Conservation (phyloP, 2,797 vertebrate genomes). For the Cichlasoma orientale region DNA sequence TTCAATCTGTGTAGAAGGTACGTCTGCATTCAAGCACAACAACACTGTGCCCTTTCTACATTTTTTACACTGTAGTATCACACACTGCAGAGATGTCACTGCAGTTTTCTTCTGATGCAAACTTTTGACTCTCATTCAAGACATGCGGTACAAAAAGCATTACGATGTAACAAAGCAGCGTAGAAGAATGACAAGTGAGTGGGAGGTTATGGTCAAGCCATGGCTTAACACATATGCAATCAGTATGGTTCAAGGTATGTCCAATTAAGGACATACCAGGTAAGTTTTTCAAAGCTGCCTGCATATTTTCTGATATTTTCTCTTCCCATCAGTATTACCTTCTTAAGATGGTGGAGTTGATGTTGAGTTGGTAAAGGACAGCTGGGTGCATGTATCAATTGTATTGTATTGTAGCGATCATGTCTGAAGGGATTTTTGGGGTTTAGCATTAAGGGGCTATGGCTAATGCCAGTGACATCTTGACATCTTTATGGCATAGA, state of each 20-base stretch:
- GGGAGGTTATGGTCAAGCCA: conserved; percentile 2
- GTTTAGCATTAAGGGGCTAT: too few relatives aligned
- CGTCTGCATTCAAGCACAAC: neutral
- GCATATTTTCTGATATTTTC: neutral
- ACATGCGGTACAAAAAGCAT: neutral
- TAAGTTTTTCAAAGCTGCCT: neutral
- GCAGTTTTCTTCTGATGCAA: neutral
- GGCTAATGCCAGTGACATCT: too few relatives aligned
- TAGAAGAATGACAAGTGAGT: conserved; percentile 3
- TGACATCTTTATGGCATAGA: too few relatives aligned
- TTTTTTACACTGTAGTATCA: neutral
- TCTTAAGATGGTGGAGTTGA: neutral
- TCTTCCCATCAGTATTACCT: neutral
- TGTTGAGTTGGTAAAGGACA: conserved; percentile 45
- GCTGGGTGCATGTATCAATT: neutral
- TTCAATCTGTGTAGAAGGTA: neutral
- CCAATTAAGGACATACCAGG: neutral
- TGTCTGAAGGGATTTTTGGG: neutral
- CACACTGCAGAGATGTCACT: neutral
- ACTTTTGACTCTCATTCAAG: neutral
- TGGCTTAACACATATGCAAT: conserved; percentile 3
- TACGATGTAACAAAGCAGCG: conserved; percentile 19
- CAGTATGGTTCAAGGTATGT: conserved; percentile 28
- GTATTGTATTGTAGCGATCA: neutral
- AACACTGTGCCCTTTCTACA: neutral